Conservation (phyloP, 2,797 vertebrate species). For the Micromesistius poutassou region DNA sequence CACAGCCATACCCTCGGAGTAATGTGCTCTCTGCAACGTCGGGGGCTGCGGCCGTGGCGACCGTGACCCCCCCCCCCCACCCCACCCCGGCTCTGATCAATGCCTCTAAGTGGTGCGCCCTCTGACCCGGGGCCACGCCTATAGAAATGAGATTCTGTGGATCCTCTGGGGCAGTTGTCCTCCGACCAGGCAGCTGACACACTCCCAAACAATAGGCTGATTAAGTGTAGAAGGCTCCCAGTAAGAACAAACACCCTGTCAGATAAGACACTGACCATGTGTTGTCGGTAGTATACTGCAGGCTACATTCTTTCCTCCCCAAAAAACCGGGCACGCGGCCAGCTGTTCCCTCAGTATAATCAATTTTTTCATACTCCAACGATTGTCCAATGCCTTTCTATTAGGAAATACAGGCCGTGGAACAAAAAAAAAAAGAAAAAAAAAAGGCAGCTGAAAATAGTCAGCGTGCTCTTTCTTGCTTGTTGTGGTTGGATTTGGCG, state of each 20-base stretch:
- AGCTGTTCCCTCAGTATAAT: conserved; percentile 49
- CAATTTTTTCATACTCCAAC: conserved; percentile 50
- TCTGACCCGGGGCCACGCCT: conserved; percentile 26
- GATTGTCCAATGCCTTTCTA: conserved; percentile 40
- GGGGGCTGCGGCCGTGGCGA: conserved; percentile 30
- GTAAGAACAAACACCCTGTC: conserved; percentile 56
- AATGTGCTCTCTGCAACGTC: neutral
- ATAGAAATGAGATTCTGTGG: conserved; percentile 38
- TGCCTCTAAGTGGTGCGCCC: conserved; percentile 38
- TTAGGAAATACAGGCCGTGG: conserved; percentile 13
- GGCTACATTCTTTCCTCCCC: conserved; percentile 63
- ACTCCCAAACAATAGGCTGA: conserved; percentile 68
- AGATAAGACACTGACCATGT: conserved; percentile 58
- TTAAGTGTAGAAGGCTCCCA: conserved; percentile 55
- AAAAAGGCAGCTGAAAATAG: conserved; percentile 11
- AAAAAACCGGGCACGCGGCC: conserved; percentile 47
- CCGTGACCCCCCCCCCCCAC: conserved; percentile 34
- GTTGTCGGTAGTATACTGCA: conserved; percentile 54
- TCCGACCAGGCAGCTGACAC: conserved; percentile 72
- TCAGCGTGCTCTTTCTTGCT: conserved; percentile 16
- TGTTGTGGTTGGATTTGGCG: conserved; percentile 34
- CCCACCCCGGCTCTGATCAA: conserved; percentile 29
- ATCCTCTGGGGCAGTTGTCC: conserved; percentile 51
- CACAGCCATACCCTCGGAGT: conserved; percentile 38
- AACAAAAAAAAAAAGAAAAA: conserved; percentile 32